Conservation (phyloP, 2,888 invertebrate genomes). For the Ornithoptera alexandrae region DNA sequence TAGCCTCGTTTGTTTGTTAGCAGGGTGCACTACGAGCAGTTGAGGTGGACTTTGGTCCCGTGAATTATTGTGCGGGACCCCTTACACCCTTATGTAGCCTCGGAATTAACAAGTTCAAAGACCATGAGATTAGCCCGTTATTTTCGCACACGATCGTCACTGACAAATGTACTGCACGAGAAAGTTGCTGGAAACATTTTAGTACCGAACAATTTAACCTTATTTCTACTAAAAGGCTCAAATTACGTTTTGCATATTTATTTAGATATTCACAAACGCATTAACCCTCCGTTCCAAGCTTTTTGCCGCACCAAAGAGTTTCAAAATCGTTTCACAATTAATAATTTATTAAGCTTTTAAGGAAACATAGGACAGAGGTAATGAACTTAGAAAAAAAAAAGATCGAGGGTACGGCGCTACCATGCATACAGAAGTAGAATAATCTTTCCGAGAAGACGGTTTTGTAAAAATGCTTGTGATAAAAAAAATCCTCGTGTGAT, state of each 20-base stretch:
- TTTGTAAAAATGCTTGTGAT: conserved; percentile 51
- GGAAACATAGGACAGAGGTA: conserved; percentile 49
- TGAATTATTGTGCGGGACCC: too few species aligned
- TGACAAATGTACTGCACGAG: background rate
- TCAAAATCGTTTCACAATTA: conserved; percentile 55
- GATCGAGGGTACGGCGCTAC: conserved; percentile 37
- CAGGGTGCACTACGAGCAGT: too few species aligned
- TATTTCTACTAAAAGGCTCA: conserved; percentile 12
- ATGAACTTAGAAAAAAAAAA: conserved; percentile 49
- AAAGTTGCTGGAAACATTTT: background rate
- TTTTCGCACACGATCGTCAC: background rate
- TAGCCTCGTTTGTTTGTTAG: too few species aligned
- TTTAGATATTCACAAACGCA: conserved; percentile 48
- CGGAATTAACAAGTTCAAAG: background rate
- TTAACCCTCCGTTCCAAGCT: conserved; percentile 43
- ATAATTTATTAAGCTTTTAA: conserved; percentile 67
- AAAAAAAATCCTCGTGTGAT: background rate
- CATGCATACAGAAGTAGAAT: conserved; percentile 47
- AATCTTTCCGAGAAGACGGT: conserved; percentile 53
- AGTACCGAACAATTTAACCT: background rate
- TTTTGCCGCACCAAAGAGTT: conserved; percentile 49
- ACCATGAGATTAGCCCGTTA: background rate
- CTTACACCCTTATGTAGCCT: too few species aligned
- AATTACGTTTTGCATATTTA: conserved; percentile 48
- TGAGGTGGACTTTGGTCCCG: too few species aligned